Conservation (phyloP, 1,140 invertebrate genomes). For the Aphis gossypii region DNA sequence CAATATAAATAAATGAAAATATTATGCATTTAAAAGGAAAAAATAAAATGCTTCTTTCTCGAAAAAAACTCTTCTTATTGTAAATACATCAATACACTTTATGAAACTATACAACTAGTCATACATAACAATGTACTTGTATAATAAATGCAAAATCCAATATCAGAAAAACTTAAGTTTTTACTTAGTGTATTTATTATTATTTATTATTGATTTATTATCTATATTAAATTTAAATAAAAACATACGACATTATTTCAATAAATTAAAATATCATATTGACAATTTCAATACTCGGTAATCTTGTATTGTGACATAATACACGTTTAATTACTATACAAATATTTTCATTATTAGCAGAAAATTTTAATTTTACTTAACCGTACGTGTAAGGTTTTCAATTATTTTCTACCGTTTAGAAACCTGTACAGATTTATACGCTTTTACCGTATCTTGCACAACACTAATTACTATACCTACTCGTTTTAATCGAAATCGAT, state of each 20-base stretch:
- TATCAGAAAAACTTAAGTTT: not conserved
- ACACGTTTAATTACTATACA: not conserved
- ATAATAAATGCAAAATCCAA: not conserved
- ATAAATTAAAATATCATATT: conserved; percentile 18
- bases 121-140: not conserved
- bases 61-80: not conserved
- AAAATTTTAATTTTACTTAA: not conserved
- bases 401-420: not conserved
- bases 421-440: not conserved
- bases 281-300: not conserved
- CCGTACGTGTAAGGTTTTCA: not conserved
- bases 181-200: no score
- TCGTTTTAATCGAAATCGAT: not conserved
- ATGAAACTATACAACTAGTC: not conserved
- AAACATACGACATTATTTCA: not conserved
- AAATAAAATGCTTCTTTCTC: not conserved
- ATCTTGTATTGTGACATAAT: not conserved
- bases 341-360: not conserved
- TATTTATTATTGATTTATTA: no score
- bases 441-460: not conserved
- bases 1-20: not conserved
- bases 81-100: not conserved
- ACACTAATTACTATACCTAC: not conserved
- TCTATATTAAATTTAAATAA: no score
- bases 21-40: no score